Conservation (phyloP, 2,113 vertebrate genomes). For the Falco punctatus region DNA sequence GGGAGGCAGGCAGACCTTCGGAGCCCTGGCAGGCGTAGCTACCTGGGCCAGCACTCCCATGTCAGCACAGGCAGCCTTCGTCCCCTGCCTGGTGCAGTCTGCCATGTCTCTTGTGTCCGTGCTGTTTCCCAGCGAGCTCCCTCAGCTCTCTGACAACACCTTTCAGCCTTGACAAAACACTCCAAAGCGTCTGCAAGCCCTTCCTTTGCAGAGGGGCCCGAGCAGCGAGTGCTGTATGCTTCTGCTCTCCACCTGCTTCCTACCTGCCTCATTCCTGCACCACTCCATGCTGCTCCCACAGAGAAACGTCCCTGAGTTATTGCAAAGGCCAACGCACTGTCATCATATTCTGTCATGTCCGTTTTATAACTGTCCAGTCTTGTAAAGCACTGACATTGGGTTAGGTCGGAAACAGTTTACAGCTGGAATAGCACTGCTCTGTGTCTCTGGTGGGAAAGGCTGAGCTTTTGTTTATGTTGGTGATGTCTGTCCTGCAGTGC, state of each 20-base stretch:
- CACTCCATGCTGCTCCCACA: not conserved
- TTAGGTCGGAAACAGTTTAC: not conserved
- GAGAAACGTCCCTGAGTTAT: not conserved
- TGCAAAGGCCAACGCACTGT: not conserved
- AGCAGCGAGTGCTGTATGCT: not conserved
- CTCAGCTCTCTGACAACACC: rapidly evolving
- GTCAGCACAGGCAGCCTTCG: rapidly evolving
- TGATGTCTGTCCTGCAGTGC: not conserved
- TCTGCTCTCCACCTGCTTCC: not conserved
- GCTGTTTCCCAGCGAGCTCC: not conserved
- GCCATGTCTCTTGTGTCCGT: not conserved
- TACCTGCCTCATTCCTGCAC: not conserved
- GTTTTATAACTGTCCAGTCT: not conserved
- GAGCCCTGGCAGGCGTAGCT: not conserved
- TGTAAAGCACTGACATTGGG: constrained; percentile 7
- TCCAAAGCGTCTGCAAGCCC: not conserved
- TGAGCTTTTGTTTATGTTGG: constrained; percentile 22
- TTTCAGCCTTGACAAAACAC: not conserved
- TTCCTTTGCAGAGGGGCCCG: rapidly evolving
- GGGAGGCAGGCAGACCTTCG: not conserved
- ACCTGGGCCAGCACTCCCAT: not conserved
- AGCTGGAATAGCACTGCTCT: not conserved
- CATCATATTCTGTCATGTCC: not conserved
- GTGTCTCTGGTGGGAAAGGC: not conserved
- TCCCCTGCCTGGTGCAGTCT: not conserved